Evolutionary conservation across 2,797 vertebrate species (phyloP), one percentile per base, ranked within the genome.

Genomic region (Champsocephalus esox): DNA sequence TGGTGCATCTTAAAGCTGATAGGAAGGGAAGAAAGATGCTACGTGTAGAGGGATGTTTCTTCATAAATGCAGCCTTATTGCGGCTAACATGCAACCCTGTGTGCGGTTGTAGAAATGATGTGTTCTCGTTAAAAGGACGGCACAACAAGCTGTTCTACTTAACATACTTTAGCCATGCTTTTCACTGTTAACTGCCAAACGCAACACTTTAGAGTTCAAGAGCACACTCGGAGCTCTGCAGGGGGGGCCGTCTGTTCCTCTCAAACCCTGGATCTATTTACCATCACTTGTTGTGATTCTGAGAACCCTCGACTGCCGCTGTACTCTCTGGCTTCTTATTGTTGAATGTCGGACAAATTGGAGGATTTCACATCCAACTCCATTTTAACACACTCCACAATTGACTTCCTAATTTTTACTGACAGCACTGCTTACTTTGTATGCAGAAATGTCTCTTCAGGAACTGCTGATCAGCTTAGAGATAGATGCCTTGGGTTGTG

Each of bases 401-500:
- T 46, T 48, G 9, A 72, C 32, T 16, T 21, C 12, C 51, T 41
- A 48, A 58, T 43, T 21, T 34, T 59, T n/a, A 48, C 43, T 12
- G 38, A 70, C 61, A 63, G 58, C 13, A 49, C 46, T 2, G n/a
- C 75, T 70, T 48, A 46, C 57, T 80, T 71, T 57, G 21, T 65
- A 44, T 73, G 69, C 46, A 14, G 28, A 71, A 59, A 41, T 9
- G 10, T 75, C 14, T 75, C 51, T 81, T 64, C 50, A 49, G 64
- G 55, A 83, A 62, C 62, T 17, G 54, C 46, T 55, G 56, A 68
- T 68, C 54, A 59, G 62, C 75, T 69, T 63, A 51, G 34, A 75
- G 44, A 79, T 63, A 51, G 43, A 88, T 88, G 90, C 91, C 88
- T 92, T 92, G 54, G 65, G 74, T 87, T 71, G 70, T 82, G 82